Conservation (phyloP, 2,113 vertebrate genomes). For the Deroptyus accipitrinus region DNA sequence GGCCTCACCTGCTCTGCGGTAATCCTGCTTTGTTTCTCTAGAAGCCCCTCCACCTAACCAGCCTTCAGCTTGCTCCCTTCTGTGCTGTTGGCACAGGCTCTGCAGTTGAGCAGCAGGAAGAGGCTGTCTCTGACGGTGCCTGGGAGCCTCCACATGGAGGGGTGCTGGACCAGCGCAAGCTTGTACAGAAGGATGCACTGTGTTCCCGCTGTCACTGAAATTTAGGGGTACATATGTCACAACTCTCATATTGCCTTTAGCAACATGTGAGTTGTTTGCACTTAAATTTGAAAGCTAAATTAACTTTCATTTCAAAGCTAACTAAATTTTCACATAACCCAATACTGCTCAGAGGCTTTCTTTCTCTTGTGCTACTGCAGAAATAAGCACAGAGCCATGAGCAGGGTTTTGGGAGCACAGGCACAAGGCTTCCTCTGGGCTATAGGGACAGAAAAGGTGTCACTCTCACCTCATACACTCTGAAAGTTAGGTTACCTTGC, state of each 20-base stretch:
- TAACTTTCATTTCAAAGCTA: not conserved
- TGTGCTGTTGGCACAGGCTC: not conserved
- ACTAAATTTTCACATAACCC: not conserved
- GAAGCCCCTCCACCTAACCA: not conserved
- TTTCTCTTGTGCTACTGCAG: not conserved
- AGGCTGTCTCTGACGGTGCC: not conserved
- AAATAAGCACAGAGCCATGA: not conserved
- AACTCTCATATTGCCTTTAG: not conserved
- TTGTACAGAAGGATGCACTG: not conserved
- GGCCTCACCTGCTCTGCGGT: not conserved
- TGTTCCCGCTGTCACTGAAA: not conserved
- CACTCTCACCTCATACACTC: fast-evolving
- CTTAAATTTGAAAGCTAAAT: not conserved
- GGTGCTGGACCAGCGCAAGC: not conserved
- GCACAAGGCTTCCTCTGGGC: not conserved
- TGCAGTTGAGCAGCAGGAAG: not conserved
- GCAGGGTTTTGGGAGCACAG: not conserved
- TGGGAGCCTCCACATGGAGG: not conserved
- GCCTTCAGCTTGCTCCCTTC: fast-evolving
- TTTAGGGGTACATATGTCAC: fast-evolving
- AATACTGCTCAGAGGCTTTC: not conserved
- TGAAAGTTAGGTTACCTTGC: not conserved
- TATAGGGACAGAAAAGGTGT: not conserved
- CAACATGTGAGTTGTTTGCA: fast-evolving
- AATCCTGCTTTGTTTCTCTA: not conserved